Conservation (phyloP, 2,888 invertebrate genomes). For the Abscondita cerata region DNA sequence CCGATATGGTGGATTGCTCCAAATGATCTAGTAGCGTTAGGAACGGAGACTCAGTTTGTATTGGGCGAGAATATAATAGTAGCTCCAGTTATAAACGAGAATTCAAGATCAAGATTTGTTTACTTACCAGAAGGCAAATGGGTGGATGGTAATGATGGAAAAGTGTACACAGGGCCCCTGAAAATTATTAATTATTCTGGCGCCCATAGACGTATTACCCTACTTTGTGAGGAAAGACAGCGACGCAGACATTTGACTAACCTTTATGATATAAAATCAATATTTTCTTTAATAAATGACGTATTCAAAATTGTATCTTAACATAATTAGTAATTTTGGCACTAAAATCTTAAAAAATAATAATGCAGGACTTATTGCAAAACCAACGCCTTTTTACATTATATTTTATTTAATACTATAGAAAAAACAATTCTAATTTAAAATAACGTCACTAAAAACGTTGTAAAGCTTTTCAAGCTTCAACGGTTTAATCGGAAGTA, state of each 20-base stretch:
- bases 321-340: too few species aligned
- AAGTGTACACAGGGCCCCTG: conserved; percentile 63
- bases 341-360: too few species aligned
- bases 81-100: conserved; percentile 76
- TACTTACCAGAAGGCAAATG: conserved; percentile 80
- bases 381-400: too few species aligned
- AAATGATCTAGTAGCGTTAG: conserved; percentile 57
- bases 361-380: too few species aligned
- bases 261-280: too few species aligned
- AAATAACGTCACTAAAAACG: too few species aligned
- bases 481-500: too few species aligned
- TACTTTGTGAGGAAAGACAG: conserved; percentile 62
- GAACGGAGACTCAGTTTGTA: conserved; percentile 62
- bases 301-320: too few species aligned
- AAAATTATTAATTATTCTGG: conserved; percentile 70
- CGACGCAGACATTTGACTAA: neutral
- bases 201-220: conserved; percentile 72
- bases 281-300: too few species aligned
- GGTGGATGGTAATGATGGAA: conserved; percentile 67
- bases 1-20: conserved; percentile 90
- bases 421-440: too few species aligned
- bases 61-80: conserved; percentile 79
- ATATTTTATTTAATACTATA: too few species aligned
- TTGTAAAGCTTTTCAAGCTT: too few species aligned
- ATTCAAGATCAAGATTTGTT: conserved; percentile 69